Base-by-base conservation (phyloP, 2,797 vertebrate genomes). In the Leuciscus waleckii region DNA sequence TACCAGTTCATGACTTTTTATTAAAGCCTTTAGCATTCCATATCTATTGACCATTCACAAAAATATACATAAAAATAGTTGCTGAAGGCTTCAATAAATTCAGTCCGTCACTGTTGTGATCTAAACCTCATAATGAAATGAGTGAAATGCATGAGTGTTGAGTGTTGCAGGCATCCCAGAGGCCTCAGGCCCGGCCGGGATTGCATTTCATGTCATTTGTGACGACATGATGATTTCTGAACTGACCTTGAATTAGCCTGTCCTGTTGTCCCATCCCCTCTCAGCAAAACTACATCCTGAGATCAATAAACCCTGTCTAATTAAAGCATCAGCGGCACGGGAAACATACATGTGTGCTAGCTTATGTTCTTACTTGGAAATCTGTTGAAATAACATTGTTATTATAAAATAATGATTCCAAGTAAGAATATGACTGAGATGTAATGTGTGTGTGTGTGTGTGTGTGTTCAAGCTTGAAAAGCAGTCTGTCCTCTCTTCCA, bases 401-500 rank as follows among this genome's bases (percentile, higher is more conserved):
- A 70, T 58, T 70, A 54, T 35, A 11, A 23, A 23, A 73, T 32
- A 3, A 32, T 0, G 3, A 37, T 23, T 82, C 29, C 54, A 65
- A 75, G 46, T 86, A 61, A 80, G 51, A 85, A 58, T 54, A 74
- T 79, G 68, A 74, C n/a, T 29, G 65, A 84, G 51, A 68, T 82
- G 17, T 32, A 32, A 65, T 65, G 63, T 65, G 37, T 85, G 58
- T 73, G 17, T 77, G 19, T 85, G 51, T 70, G 77, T 79, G 41
- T 49, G 74, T 74, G 32, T 54, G 23, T 70, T 32, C 78, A 75
- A 58, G 91, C 92, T 90, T 91, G 92, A 93, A 90, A 89, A 80
- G 70, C 43, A 29, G 73, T 83, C 58, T 93, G 86, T 94, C 83
- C 87, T 95, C 89, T 95, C 90, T 95, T 96, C 91, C 97, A 99